Evolutionary conservation across 2,797 vertebrate genomes (phyloP).

Genomic region (Pyrocephalus nanus): DNA sequence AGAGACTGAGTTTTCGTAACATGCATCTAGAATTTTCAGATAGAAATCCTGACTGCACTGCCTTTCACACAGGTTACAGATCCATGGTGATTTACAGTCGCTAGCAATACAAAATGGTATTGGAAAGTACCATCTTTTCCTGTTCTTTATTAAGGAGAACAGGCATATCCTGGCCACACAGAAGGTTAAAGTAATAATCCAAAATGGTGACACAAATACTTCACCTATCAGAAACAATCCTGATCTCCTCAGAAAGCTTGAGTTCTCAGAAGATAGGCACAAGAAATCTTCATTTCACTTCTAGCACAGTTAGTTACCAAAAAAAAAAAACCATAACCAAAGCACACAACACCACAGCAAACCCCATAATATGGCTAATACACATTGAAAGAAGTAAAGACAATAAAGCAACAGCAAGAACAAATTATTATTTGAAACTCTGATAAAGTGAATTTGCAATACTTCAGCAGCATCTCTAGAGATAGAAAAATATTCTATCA

Average conservation of each 20-base stretch:
- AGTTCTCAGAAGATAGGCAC: neutral
- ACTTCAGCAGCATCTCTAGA: neutral
- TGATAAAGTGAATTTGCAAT: neutral
- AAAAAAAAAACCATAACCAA: accelerated
- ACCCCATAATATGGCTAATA: accelerated
- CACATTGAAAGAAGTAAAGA: neutral
- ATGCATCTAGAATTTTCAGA: neutral
- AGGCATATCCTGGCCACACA: neutral
- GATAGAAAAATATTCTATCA: neutral
- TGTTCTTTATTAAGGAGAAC: neutral
- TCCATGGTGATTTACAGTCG: neutral
- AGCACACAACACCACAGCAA: neutral
- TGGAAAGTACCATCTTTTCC: neutral
- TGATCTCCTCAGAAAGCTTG: neutral
- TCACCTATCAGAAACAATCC: neutral
- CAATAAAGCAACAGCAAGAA: neutral
- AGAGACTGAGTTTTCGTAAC: neutral
- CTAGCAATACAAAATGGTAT: neutral
- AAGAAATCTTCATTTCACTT: neutral
- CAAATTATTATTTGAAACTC: neutral
- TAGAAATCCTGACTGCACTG: neutral
- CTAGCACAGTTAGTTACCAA: neutral
- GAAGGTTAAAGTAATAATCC: neutral
- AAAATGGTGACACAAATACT: neutral
- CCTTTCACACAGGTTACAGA: neutral